These are phyloP conservation scores for Brachyrhaphis roseni DNA, from an alignment of 2,797 vertebrate species.

Conservation along the genomic window DNA sequence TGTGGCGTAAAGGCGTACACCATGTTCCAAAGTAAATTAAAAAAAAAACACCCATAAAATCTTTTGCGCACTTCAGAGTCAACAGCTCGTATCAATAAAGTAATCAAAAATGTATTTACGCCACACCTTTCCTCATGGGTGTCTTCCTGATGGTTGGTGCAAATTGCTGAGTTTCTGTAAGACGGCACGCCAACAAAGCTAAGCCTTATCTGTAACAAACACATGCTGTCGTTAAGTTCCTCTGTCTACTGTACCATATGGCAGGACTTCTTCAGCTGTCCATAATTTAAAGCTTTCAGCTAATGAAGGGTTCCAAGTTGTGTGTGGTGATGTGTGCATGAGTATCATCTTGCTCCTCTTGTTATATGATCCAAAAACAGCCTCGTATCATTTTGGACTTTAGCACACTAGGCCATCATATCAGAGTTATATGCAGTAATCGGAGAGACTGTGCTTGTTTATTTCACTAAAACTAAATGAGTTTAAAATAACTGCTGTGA, in stretches of 20 bases:
- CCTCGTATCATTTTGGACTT: constrained; percentile 14
- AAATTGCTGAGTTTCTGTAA: constrained; percentile 49
- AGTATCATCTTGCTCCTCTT: constrained; percentile 37
- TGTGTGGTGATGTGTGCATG: constrained; percentile 19
- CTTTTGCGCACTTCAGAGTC: neutral
- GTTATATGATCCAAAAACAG: constrained; percentile 37
- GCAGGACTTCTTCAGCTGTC: constrained; percentile 27
- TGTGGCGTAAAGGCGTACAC: neutral
- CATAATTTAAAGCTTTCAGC: constrained; percentile 30
- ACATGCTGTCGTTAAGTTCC: constrained; percentile 45
- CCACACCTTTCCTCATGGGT: constrained; percentile 18
- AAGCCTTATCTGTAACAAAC: constrained; percentile 66
- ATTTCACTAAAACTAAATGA: constrained; percentile 10
- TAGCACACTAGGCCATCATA: neutral
- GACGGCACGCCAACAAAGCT: constrained; percentile 44
- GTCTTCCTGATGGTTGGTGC: constrained; percentile 41
- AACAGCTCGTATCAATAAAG: constrained; percentile 24
- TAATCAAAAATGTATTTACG: constrained; percentile 43
- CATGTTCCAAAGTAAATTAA: neutral
- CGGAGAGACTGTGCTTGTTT: neutral
- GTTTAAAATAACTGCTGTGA: constrained; percentile 2
- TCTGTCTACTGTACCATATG: constrained; percentile 33
- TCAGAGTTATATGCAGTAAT: neutral
- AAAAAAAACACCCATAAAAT: constrained; percentile 3
- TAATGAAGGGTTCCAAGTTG: constrained; percentile 34